Evolutionary conservation across 2,797 vertebrate genomes (phyloP).

Genomic region (Notolabrus celidotus): DNA sequence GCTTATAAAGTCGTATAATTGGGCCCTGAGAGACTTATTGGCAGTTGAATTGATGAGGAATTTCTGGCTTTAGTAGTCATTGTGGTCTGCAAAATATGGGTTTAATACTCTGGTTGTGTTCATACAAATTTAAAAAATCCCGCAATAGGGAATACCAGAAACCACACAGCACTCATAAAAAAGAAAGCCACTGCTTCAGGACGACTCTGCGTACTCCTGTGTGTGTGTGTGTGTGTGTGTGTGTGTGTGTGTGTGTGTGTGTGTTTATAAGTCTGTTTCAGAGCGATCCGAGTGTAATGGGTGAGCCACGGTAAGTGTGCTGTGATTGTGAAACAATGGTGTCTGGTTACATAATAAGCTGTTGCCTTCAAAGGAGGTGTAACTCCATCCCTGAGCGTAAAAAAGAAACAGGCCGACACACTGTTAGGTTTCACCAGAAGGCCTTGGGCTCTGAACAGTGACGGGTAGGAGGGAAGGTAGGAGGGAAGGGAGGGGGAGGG

Average conservation of each 20-base stretch:
- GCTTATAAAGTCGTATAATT: conserved; percentile 40
- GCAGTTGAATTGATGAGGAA: conserved; percentile 44
- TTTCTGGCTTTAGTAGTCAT: conserved; percentile 35
- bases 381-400: conserved; percentile 77
- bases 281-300: conserved; percentile 57
- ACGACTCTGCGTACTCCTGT: conserved; percentile 6
- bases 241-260: conserved; percentile 29
- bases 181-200: conserved; percentile 5
- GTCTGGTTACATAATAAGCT: conserved; percentile 88
- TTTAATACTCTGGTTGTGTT: conserved; percentile 38
- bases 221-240: conserved; percentile 32
- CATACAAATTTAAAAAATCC: conserved; percentile 39
- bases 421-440: conserved; percentile 79
- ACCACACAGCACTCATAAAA: conserved; percentile 16
- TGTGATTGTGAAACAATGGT: conserved; percentile 86
- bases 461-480: conserved; percentile 20
- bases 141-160: conserved; percentile 2
- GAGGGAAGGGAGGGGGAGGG: conserved; percentile 41
- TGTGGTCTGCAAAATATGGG: conserved; percentile 36
- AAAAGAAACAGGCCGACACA: conserved; percentile 70
- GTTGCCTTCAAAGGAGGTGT: conserved; percentile 83
- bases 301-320: conserved; percentile 81
- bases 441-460: conserved; percentile 65
- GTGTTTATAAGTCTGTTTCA: conserved; percentile 13
- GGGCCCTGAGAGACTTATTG: conserved; percentile 34